Evolutionary conservation across 2,888 invertebrate species (phyloP), one percentile per base, ranked within the genome.

Genomic region (Opisthograptis luteolata): DNA sequence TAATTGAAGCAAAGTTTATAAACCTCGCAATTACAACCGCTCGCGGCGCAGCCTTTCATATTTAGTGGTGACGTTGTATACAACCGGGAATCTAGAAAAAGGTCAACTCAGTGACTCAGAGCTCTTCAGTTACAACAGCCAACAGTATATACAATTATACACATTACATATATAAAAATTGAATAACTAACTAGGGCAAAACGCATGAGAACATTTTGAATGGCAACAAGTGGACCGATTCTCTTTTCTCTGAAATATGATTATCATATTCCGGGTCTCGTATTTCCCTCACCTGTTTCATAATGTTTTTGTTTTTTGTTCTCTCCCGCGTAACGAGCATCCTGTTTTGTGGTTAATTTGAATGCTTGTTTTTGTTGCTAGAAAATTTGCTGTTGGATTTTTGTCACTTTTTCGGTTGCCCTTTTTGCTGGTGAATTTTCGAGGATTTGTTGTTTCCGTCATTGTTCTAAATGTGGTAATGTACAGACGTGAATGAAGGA

Each of bases 281-380:
- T 64, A 72, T 74, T 75, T 72, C 70, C 71, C 73, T 79, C 75
- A 79, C 81, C 77, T 81, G 81, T 76, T 78, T 73, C 66, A 67
- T 74, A 67, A 76, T 78, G 66, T 71, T 79, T 73, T 73, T 70
- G 70, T 75, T 75, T 79, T 81, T 79, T 76, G 64, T 78, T 66
- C 70, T 68, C 64, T 35, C 44, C 39, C 60, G 66, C 73, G 72
- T 84, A 85, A 87, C 84, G 83, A 86, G 84, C 82, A 75, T 84
- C 85, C 84, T 77, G 83, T 79, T 77, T 67, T 69, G 76, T 67
- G 79, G 84, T 84, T 87, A 87, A 86, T 87, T 86, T 83, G 79
- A 78, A 83, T 81, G 75, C 79, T 73, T 77, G 79, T 84, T 84
- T 81, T 81, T 81, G 79, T 81, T 75, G 63, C 73, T 71, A 70